phyloP scores from a whole-genome alignment of 1,140 invertebrate genomes.

The Melanaphis sacchari region DNA sequence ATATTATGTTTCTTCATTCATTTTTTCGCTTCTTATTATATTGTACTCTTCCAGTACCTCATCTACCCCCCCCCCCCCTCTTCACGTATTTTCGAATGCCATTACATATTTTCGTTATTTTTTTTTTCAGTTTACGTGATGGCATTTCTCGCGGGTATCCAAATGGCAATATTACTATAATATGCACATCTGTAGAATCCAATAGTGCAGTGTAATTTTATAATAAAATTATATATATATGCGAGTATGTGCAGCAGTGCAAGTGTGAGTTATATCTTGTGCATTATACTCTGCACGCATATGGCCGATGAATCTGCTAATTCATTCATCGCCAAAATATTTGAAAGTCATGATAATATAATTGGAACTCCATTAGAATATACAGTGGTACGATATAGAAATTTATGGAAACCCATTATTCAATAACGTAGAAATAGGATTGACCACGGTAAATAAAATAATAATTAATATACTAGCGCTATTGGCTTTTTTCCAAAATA shows the following conservation, averaged over 20 bases:
- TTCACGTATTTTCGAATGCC: neutral
- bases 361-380: neutral
- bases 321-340: neutral
- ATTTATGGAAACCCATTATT: conserved; percentile 1
- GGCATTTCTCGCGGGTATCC: neutral
- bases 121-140: neutral
- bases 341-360: neutral
- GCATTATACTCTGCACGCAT: neutral
- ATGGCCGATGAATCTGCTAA: neutral
- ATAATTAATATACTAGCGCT: neutral
- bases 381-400: neutral
- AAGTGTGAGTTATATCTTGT: neutral
- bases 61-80: too few species aligned
- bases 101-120: neutral
- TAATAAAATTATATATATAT: neutral
- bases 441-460: neutral
- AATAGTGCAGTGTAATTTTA: neutral
- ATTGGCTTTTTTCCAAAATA: neutral
- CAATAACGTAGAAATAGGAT: neutral
- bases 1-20: too few species aligned
- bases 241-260: neutral
- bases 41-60: neutral
- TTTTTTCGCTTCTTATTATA: neutral
- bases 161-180: neutral
- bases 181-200: neutral